Conservation (phyloP, 2,888 invertebrate genomes). For the Dynastes grantii region DNA sequence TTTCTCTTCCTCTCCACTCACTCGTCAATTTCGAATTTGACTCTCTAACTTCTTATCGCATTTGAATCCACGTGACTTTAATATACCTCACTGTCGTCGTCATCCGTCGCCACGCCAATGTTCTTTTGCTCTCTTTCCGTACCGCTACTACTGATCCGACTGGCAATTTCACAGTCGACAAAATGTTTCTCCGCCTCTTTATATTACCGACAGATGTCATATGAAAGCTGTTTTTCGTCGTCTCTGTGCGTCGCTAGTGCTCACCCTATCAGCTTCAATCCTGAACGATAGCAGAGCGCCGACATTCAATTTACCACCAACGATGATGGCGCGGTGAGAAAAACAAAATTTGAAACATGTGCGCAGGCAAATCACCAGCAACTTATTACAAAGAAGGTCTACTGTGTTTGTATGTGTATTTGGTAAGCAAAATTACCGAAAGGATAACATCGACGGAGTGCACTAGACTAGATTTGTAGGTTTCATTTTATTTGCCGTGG, state of each 20-base stretch:
- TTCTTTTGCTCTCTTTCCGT: conserved; percentile 18
- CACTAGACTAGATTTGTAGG: neutral
- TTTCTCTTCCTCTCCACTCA: conserved; percentile 1
- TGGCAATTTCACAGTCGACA: conserved; percentile 45
- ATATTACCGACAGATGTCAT: conserved; percentile 49
- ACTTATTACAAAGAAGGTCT: conserved; percentile 5
- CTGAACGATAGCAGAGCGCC: conserved; percentile 19
- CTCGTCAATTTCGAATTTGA: conserved; percentile 32
- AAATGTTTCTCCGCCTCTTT: conserved; percentile 45
- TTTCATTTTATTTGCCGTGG: neutral
- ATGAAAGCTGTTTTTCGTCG: conserved; percentile 40
- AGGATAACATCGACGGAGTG: neutral
- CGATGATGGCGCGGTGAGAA: conserved; percentile 35
- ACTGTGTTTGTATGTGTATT: neutral
- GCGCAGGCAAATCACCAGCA: conserved; percentile 28
- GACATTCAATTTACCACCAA: conserved; percentile 39
- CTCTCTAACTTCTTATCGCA: conserved; percentile 49
- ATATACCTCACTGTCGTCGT: conserved; percentile 43
- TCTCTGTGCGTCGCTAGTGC: conserved; percentile 19
- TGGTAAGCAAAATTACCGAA: neutral
- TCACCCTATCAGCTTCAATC: conserved; percentile 37
- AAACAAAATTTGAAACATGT: conserved; percentile 42
- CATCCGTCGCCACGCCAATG: conserved; percentile 10
- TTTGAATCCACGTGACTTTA: conserved; percentile 52
- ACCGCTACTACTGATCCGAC: conserved; percentile 32